Evolutionary conservation across 2,888 invertebrate species (phyloP), one percentile per base, ranked within the genome.

Genomic region (Tipula lateralis): DNA sequence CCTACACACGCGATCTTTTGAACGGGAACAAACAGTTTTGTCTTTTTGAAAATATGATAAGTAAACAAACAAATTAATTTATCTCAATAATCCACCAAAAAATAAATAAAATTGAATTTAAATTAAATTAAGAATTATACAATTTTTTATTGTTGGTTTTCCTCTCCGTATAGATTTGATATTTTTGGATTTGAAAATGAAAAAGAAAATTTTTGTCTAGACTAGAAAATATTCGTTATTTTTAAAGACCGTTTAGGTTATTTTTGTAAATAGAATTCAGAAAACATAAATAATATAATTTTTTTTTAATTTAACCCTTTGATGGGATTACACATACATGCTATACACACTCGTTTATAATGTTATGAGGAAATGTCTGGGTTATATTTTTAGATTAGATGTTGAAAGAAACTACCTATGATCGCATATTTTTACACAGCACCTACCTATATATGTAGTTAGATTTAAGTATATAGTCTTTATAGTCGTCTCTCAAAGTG

Each of bases 351-450:
- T n/a, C n/a, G n/a, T n/a, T n/a, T 36, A 44, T 24, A 66, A n/a
- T n/a, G 66, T 66, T 66, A 66, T 66, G 66, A 66, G 66, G 66
- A 66, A 66, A 66, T 66, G 66, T 66, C 66, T 66, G 66, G n/a
- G 66, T 66, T 66, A 24, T 66, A 66, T 66, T 66, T 24, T 66
- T 66, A 66, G 66, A 66, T 66, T 66, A 66, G 24, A 24, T 66
- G 66, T 9, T 66, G 66, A 19, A 19, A 66, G 66, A 66, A 66
- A 9, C 9, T 24, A 66, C 39, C 39, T 39, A 39, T 3, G 32
- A n/a, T n/a, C n/a, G n/a, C n/a, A n/a, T n/a, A n/a, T n/a, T n/a
- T n/a, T n/a, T n/a, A n/a, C n/a, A n/a, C n/a, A n/a, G n/a, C n/a
- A n/a, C 36, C 36, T 36, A 36, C 6, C 32, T 32, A 32, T 2